A percentile compares a stretch with the other conserved stretches of the same genome.
These are phyloP conservation scores for Heliconius cydno DNA, from an alignment of 2,888 invertebrate species.

Conservation along the genomic window DNA sequence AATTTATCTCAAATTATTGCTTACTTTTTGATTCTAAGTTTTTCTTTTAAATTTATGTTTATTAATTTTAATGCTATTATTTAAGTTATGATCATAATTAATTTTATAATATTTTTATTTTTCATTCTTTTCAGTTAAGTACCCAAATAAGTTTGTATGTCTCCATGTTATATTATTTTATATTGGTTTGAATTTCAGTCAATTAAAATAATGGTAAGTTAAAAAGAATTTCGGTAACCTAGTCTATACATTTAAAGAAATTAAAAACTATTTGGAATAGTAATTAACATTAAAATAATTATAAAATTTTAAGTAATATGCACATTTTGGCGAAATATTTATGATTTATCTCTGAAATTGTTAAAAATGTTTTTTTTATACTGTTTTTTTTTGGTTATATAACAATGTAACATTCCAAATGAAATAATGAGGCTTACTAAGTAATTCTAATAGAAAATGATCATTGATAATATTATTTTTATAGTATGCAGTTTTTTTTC, in stretches of 20 bases:
- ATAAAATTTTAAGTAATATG: neutral
- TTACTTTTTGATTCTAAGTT: neutral
- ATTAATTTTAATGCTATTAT: neutral
- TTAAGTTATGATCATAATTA: neutral
- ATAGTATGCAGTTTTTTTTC: neutral
- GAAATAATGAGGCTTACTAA: neutral
- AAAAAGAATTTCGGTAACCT: constrained; percentile 2
- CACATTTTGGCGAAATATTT: neutral
- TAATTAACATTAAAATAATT: neutral
- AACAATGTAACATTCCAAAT: constrained; percentile 5
- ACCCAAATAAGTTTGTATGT: constrained; percentile 12
- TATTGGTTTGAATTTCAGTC: neutral
- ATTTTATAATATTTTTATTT: neutral
- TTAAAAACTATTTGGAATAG: neutral
- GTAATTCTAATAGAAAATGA: neutral
- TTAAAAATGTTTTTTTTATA: neutral
- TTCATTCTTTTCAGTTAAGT: constrained; percentile 22
- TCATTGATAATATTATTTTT: neutral
- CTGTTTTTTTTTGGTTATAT: neutral
- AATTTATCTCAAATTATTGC: neutral
- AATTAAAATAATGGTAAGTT: constrained; percentile 18
- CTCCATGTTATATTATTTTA: constrained; percentile 8
- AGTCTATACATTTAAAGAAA: constrained; percentile 13
- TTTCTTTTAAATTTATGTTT: neutral
- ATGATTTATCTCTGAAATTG: neutral